Evolutionary conservation across 2,888 invertebrate species (phyloP), one percentile per base, ranked within the genome.

Genomic region (Serrognathus titanus): DNA sequence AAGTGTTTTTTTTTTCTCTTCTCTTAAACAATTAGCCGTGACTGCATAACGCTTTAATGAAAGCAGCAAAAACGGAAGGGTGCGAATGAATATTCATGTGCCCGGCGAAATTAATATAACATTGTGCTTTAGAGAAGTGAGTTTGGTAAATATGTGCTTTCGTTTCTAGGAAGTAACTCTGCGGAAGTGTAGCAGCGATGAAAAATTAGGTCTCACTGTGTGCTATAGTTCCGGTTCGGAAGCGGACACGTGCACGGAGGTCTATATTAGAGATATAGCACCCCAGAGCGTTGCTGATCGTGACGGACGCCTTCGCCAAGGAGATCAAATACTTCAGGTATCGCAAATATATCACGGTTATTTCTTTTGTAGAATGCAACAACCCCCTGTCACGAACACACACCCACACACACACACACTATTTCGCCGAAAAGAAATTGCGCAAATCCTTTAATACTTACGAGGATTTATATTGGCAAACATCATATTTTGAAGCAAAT

Each of bases 241-340:
- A 59, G 78, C 76, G 59, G 80, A 81, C 55, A 80, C 79, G 40
- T 79, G 78, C 60, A 79, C 79, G 57, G 87, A 88, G 72, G 85
- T 88, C 52, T 87, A 85, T 71, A 85, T 88, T 65, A 84, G 86
- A 67, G 85, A 86, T 76, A 83, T 85, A 66, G 79, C 82, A 55
- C 80, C 82, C 20, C 80, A 82, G 63, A 83, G 85, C 67, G 77
- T 85, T 13, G 85, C 85, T 3, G 82, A 80, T 31, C 75, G 79
- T 43, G 85, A 85, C 68, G 85, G 85, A 31, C 80, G 85, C 37
- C 71, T 85, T 37, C 76, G 81, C 38, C 82, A 83, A 66, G 85
- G 85, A 35, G 85, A 85, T 76, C 85, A 85, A 75, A 83, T 85
- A 62, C 72, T 85, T 48, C 84, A 83, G 73, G 82, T 84, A 69